Conservation (phyloP, 2,797 vertebrate genomes). For the Bryconaethiops microstoma region DNA sequence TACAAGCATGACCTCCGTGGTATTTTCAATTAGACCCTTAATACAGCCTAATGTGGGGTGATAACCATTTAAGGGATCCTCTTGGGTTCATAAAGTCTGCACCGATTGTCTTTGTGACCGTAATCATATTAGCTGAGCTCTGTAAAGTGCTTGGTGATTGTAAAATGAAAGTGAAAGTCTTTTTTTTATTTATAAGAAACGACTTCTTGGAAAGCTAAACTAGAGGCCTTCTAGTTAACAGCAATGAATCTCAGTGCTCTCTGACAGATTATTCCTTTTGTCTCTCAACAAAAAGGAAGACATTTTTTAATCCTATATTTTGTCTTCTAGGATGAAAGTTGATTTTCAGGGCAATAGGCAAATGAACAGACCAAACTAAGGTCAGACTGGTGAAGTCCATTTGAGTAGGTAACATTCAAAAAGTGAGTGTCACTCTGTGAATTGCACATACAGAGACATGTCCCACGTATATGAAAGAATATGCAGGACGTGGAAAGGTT, state of each 20-base stretch:
- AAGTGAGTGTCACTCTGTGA: constrained; percentile 4
- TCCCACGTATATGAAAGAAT: neutral
- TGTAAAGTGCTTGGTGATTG: constrained; percentile 52
- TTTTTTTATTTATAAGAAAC: neutral
- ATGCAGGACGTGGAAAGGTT: constrained; percentile 30
- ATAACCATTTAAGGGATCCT: neutral
- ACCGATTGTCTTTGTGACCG: constrained; percentile 38
- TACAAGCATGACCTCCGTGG: neutral
- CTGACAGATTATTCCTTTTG: neutral
- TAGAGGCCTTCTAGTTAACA: neutral
- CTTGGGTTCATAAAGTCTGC: constrained; percentile 8
- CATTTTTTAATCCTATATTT: neutral
- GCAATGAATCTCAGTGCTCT: neutral
- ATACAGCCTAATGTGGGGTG: neutral
- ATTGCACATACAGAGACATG: constrained; percentile 32
- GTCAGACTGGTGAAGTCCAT: constrained; percentile 19
- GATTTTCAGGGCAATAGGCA: neutral
- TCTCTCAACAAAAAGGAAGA: neutral
- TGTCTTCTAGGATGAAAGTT: neutral
- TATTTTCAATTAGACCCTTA: constrained; percentile 9
- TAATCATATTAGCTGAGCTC: neutral
- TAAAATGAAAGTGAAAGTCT: constrained; percentile 1
- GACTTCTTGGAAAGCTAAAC: neutral
- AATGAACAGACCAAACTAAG: neutral
- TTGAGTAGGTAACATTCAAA: constrained; percentile 2